Evolutionary conservation across 2,113 vertebrate species (phyloP), one percentile per base, ranked within the genome.

Genomic region (Falco punctatus): DNA sequence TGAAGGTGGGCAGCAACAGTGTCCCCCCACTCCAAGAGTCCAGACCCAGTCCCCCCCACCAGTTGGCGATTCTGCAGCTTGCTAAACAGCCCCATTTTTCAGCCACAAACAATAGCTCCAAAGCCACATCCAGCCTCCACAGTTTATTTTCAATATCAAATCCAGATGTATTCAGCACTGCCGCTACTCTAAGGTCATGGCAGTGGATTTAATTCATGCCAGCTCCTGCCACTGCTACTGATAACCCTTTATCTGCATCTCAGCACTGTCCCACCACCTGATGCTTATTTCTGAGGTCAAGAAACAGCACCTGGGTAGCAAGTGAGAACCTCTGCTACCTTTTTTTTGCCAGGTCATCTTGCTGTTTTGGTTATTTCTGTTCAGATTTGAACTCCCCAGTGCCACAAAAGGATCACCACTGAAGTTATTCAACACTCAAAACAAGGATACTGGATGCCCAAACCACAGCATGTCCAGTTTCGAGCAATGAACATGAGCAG

Each of bases 401-500:
- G n/a, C 48, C 57, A 75, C 22, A 49, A 38, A 22, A 79, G 38
- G 46, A 35, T 40, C 38, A 54, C 28, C 10, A 5, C 28, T 18
- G 22, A 46, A 58, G 61, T 57, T 61, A 11, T 11, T n/a, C 35
- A 35, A 1, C 30, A 33, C 30, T 21, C 32, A 30, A 6, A 23
- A 27, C 0, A 2, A 44, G 23, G 15, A 49, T 15, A 15, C 28
- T 22, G 42, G 28, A 35, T 46, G 42, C 49, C 20, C 64, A 70
- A 16, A 15, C 64, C 17, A 32, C 2, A 13, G 75, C 49, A 32
- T 1, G 0, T 9, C 48, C 3, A 4, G 30, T 24, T 70, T 21
- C 3, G 1, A 49, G 65, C 71, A 40, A 48, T 0, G 6, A 13
- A 20, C 13, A 26, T 2, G 0, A 59, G 49, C 27, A 55, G 71